Evolutionary conservation across 30 jellyfish, hydroid and myxozoan species (phyloP).

Genomic region (Cassiopea xamachana): DNA sequence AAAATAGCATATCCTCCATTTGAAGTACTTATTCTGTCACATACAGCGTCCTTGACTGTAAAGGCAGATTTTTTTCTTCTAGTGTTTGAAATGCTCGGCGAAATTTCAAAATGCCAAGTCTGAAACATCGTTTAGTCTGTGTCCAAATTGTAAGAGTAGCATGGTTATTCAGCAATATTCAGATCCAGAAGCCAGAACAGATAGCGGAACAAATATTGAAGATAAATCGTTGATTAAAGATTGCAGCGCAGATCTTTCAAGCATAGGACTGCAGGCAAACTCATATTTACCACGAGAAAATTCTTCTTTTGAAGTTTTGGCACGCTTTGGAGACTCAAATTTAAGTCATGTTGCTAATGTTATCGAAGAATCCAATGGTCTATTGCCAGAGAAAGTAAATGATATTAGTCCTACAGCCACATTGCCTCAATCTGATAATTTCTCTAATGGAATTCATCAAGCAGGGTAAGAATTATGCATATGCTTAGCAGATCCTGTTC

Average conservation of each 20-base stretch:
- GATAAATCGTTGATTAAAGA: background rate
- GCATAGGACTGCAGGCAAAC: background rate
- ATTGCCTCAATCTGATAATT: background rate
- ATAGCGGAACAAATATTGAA: background rate
- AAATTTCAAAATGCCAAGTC: constrained; percentile 34
- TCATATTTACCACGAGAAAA: constrained; percentile 1
- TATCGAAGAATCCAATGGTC: background rate
- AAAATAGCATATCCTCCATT: too few species aligned
- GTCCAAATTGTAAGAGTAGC: constrained; percentile 76
- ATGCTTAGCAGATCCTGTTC: too few species aligned
- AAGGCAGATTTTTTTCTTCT: background rate
- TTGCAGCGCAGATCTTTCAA: background rate
- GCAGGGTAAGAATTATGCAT: too few species aligned
- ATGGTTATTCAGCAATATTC: constrained; percentile 71
- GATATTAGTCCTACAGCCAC: background rate
- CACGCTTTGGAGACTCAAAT: constrained; percentile 11
- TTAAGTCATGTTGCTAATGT: background rate
- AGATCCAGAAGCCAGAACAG: background rate
- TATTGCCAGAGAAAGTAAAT: background rate
- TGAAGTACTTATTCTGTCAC: too few species aligned
- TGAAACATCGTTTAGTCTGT: constrained; percentile 32
- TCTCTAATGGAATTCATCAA: background rate
- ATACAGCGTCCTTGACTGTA: background rate
- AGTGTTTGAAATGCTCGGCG: constrained; percentile 90
- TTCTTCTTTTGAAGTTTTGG: constrained; percentile 36